Base-by-base conservation (phyloP, 1,140 invertebrate species). In the Phocides pigmalion region DNA sequence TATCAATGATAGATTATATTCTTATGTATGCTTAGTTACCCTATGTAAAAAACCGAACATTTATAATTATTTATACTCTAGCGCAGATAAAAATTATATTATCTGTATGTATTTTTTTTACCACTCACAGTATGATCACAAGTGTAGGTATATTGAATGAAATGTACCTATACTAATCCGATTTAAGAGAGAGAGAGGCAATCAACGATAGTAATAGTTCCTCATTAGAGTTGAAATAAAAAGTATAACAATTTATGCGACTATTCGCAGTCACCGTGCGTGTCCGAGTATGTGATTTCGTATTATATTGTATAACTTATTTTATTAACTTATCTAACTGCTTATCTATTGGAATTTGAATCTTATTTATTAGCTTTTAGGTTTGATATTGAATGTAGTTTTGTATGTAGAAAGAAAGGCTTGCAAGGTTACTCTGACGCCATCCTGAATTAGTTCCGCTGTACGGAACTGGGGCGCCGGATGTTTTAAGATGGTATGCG, bases 381-480 rank as follows among this genome's bases (percentile, higher is more conserved):
- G 44, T 61, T 19, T 49, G 12, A 19, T 49, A 47, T 61, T 37
- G n/a, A 32, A 19, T 19, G 1, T 32, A 12, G 5, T 42, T n/a
- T 20, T 28, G n/a, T n/a, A n/a, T n/a, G n/a, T n/a, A n/a, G 42
- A 37, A 47, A 61, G 42, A 49, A 61, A 61, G 42, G 44, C 54
- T 19, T n/a, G n/a, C 56, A 61, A 78, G 72, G 78, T 70, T 72
- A 58, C 17, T 56, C 41, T 78, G 74, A 67, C 72, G 72, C 74
- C 66, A 77, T 73, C 62, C 42, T 28, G 47, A 61, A 75, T 79
- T 79, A 76, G 79, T 79, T 76, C 70, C 76, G 77, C 68, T 68
- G 72, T 62, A 28, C 17, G 25, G 72, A 62, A 37, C 22, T 78
- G 44, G 74, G 68, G 54, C 76, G 58, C 41, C 73, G 70, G 79